Evolutionary conservation across 2,113 vertebrate species (phyloP).

Genomic region (Oreochromis tanganicae): DNA sequence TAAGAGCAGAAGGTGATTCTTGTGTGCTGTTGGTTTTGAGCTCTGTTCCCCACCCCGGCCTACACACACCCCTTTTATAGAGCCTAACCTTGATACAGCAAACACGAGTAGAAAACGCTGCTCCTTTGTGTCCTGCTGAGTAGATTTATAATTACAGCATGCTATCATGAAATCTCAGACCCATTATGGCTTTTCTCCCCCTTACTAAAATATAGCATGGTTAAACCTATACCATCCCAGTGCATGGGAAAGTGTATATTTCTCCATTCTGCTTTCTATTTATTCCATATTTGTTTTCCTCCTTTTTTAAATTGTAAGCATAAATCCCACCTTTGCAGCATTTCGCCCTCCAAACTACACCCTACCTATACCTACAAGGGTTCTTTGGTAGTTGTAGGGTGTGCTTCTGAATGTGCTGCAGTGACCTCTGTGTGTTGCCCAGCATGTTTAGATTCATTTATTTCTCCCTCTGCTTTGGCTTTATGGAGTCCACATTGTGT

Average conservation of each 20-base stretch:
- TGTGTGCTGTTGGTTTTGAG: conserved; percentile 56
- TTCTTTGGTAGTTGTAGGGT: neutral
- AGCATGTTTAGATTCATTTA: conserved; percentile 38
- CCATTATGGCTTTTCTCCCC: conserved; percentile 3
- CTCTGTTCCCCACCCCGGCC: conserved; percentile 26
- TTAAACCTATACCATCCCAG: conserved; percentile 36
- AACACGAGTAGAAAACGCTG: neutral
- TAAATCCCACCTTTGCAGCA: conserved; percentile 11
- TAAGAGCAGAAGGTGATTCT: conserved; percentile 68
- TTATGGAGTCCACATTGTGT: neutral
- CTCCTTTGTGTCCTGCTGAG: neutral
- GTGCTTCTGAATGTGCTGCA: conserved; percentile 54
- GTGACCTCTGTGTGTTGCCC: conserved; percentile 29
- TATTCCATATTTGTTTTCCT: neutral
- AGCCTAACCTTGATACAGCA: conserved; percentile 14
- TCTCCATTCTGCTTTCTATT: conserved; percentile 19
- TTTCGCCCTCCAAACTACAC: neutral
- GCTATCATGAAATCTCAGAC: conserved; percentile 1
- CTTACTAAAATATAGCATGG: conserved; percentile 51
- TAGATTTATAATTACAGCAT: conserved; percentile 36
- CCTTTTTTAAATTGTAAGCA: neutral
- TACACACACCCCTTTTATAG: neutral
- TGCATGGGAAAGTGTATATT: conserved; percentile 32
- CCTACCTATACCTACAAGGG: neutral
- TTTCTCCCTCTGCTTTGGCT: neutral